Evolutionary conservation across 2,888 invertebrate species (phyloP).

Genomic region (Punctoribates punctum): DNA sequence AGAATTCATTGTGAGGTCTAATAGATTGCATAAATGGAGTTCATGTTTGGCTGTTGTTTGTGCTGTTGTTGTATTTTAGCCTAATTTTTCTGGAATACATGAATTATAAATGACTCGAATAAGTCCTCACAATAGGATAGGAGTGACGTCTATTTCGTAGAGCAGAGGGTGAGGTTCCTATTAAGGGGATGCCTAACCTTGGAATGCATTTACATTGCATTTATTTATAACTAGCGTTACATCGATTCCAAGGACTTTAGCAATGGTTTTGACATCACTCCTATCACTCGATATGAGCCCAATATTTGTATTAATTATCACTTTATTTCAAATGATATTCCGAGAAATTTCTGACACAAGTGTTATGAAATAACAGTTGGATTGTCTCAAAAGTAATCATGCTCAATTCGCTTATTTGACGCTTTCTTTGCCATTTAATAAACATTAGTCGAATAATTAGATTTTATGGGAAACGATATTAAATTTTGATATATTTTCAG

Average conservation of each 20-base stretch:
- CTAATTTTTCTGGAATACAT: background rate
- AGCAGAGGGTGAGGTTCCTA: constrained; percentile 20
- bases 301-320: background rate
- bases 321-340: background rate
- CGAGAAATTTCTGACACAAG: background rate
- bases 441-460: too few species aligned
- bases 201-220: constrained; percentile 25
- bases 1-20: too few species aligned
- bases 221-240: constrained; percentile 20
- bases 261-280: constrained; percentile 15
- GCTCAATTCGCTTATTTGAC: too few species aligned
- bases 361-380: too few species aligned
- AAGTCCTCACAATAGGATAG: background rate
- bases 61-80: too few species aligned
- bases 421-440: too few species aligned
- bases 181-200: constrained; percentile 36
- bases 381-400: too few species aligned
- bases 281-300: background rate
- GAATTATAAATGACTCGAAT: background rate
- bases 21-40: too few species aligned
- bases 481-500: too few species aligned
- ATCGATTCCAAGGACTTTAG: constrained; percentile 20
- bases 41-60: too few species aligned
- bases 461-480: too few species aligned
- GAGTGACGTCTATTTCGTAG: background rate